Base-by-base conservation (phyloP, 1,140 invertebrate genomes). In the Lepidurus apus region DNA sequence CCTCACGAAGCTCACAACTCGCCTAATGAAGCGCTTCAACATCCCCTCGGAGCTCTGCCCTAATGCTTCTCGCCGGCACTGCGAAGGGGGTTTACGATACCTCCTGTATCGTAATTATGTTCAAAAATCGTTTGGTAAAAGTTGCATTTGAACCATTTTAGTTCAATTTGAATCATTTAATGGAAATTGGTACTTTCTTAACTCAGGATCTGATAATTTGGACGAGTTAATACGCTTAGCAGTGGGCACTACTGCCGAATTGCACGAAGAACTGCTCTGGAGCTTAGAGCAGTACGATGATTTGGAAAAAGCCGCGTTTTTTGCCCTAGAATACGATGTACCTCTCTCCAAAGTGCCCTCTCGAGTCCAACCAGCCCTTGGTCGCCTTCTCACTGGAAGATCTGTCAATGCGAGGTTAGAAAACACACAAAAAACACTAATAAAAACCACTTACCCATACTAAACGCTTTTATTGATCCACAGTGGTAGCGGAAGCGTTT, bases 211-310 rank as follows among this genome's bases (percentile, higher is more conserved):
- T 34, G 87, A 88, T 80, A 89, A 90, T 81, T 92, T 89, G 85
- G 87, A 88, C 80, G 91, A 93, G 85, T 88, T 92, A 86, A 87
- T 89, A 0, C 88, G 88, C 82, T 90, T 92, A 83, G 88, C 89
- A 17, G 85, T 91, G n/a, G 86, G 86, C 26, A 83, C 87, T 76
- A 85, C 89, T 78, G 73, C 82, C 43, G 85, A 87, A 53, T 80
- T 91, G 7, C 88, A 90, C 81, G 77, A 85, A 42, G 88, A 90
- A 80, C 82, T 91, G 26, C 83, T 91, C 1, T 79, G 74, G 21
- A 84, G 85, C 74, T 81, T 91, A 11, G 81, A 85, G 11, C 83
- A 87, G 24, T 86, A 86, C 84, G 87, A 88, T 74, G 89, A 88
- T 81, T 26, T 82, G 10, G 84, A 85, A 74, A 89, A 90, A 84